Base-by-base conservation (phyloP, 37 sponge, comb jelly and placozoan genomes). In the Oscarella lobularis region DNA sequence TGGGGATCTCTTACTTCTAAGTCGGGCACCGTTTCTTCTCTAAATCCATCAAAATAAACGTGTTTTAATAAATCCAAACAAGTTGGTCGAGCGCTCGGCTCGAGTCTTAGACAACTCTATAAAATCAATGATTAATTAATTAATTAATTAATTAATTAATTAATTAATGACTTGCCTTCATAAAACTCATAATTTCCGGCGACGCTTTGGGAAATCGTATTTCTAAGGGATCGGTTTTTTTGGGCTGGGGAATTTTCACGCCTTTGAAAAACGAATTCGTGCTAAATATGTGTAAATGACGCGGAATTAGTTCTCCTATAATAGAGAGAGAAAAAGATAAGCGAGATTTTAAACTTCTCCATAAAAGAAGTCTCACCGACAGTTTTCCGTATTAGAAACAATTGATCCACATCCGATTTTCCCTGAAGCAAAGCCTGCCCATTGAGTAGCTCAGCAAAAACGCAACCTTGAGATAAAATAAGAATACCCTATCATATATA, bases 381-480 rank as follows among this genome's bases (percentile, higher is more conserved):
- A 48, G 89, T 92, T 41, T 81, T 92, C 41, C 88, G 79, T 33
- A 96, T 89, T 3, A 88, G 90, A 78, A 86, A 87, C 32, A 96
- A 77, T 72, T 96, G 97, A 65, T 96, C 97, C 31, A 96, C 88
- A 41, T 96, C 97, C 55, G 97, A 96, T 37, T 83, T 89, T 4
- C 92, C 97, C 0, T 92, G 97, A 90, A 91, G 91, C 4, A 96
- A 67, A 1, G 97, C 85, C 31, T 87, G 92, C 2, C 92, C 97
- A 40, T 83, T 89, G 2, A 96, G 71, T 38, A 96, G 77, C 75
- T 96, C 97, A 73, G 93, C 92, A 92, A 96, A 96, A 37, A 96
- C 85, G 75, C 97, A 92, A 1, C 97, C 88, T 87, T 37, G 14
- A 34, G 6, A 80, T 38, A n/a, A 37, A 55, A 48, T 27, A 20